Conservation (phyloP, 2,113 vertebrate genomes). For the Sus scrofa region DNA sequence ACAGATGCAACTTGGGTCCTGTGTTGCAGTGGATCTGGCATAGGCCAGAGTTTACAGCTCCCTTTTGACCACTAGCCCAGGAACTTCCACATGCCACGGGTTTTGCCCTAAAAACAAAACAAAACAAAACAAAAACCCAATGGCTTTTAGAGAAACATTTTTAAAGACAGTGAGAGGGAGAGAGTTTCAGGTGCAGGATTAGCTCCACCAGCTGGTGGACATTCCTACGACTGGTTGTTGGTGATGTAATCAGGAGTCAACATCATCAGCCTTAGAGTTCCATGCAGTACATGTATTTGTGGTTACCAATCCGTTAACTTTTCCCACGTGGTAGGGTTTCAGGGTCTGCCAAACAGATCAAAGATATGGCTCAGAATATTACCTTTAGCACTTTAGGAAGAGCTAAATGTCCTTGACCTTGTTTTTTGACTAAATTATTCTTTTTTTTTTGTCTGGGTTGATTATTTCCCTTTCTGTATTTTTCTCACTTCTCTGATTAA, state of each 20-base stretch:
- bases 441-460: not conserved
- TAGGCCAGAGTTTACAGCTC: too few species aligned
- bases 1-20: too few species aligned
- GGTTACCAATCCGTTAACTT: not conserved
- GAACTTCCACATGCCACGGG: too few species aligned
- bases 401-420: not conserved
- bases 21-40: too few species aligned
- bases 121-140: not conserved
- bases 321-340: not conserved
- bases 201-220: not conserved
- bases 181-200: not conserved
- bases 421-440: not conserved
- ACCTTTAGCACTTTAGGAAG: not conserved
- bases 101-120: too few species aligned
- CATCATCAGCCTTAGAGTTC: not conserved
- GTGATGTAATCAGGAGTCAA: not conserved
- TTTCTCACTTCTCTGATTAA: not conserved
- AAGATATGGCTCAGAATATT: not conserved
- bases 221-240: not conserved
- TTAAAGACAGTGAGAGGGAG: not conserved
- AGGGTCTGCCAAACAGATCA: not conserved
- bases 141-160: not conserved
- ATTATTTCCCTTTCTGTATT: not conserved
- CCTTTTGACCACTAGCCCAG: too few species aligned
- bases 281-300: not conserved